phyloP scores from a whole-genome alignment of 2,888 invertebrate species.

The Cetonia aurata region DNA sequence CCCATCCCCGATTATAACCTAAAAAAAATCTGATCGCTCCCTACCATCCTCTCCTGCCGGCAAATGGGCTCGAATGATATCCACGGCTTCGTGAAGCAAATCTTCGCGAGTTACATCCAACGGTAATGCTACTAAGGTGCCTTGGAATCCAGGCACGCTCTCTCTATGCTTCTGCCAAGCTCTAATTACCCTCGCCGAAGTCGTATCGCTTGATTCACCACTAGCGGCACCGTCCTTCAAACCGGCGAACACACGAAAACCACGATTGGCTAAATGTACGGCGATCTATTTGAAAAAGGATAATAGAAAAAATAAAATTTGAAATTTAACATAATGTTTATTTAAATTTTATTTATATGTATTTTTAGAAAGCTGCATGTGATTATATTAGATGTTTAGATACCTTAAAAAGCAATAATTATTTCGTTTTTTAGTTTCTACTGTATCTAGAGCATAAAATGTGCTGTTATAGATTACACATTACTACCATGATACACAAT shows the following conservation, averaged over 20 bases:
- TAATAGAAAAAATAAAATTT: not conserved
- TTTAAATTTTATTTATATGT: not conserved
- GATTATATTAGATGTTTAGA: not conserved
- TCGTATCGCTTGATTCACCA: slow-evolving; percentile 71
- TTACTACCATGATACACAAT: not conserved
- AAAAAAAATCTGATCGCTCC: not conserved
- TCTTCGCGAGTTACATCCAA: slow-evolving; percentile 87
- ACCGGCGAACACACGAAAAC: slow-evolving; percentile 85
- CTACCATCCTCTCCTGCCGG: slow-evolving; percentile 86
- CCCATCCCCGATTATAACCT: not conserved
- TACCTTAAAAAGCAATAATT: not conserved
- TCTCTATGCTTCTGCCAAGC: slow-evolving; percentile 67
- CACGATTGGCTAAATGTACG: slow-evolving; percentile 78
- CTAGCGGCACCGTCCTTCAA: slow-evolving; percentile 70
- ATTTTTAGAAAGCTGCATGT: not conserved
- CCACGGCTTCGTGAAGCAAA: slow-evolving; percentile 82
- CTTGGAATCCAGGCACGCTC: slow-evolving; percentile 58
- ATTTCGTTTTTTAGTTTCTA: slow-evolving; percentile 6
- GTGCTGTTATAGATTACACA: not conserved
- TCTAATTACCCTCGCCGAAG: slow-evolving; percentile 71
- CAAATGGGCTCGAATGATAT: slow-evolving; percentile 82
- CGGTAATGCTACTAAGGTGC: slow-evolving; percentile 76
- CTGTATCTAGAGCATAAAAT: slow-evolving; percentile 31
- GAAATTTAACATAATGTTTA: not conserved
- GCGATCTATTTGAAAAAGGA: slow-evolving; percentile 69